Conservation (phyloP, 1,140 invertebrate genomes). For the Trachymyrmex cornetzi region DNA sequence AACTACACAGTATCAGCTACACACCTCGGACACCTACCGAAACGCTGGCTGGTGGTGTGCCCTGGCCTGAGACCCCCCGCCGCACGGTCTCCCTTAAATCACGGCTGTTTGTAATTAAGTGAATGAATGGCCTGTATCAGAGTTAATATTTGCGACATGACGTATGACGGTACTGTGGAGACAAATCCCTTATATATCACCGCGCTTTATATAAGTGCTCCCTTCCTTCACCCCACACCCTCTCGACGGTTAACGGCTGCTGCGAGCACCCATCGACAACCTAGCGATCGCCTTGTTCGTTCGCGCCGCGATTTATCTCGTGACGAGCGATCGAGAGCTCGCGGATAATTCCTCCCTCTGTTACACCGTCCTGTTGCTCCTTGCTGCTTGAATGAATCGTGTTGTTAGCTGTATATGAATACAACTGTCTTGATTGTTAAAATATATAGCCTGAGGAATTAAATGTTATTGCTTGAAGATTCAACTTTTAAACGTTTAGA, state of each 20-base stretch:
- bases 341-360: background rate
- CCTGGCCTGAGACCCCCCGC: slow-evolving; percentile 79
- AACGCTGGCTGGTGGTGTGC: slow-evolving; percentile 76
- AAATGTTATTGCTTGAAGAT: background rate
- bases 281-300: slow-evolving; percentile 48
- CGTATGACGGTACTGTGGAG: slow-evolving; percentile 85
- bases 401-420: background rate
- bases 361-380: background rate
- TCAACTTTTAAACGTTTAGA: background rate
- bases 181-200: slow-evolving; percentile 87
- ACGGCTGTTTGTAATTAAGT: slow-evolving; percentile 87
- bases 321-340: slow-evolving; percentile 30
- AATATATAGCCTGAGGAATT: background rate
- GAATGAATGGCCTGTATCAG: slow-evolving; percentile 87
- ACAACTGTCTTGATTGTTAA: background rate
- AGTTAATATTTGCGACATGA: slow-evolving; percentile 87
- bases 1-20: slow-evolving; percentile 79
- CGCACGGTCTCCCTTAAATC: slow-evolving; percentile 85
- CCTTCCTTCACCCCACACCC: slow-evolving; percentile 4
- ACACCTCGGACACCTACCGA: slow-evolving; percentile 83
- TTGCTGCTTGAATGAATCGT: slow-evolving; percentile 14
- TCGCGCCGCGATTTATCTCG: slow-evolving; percentile 56
- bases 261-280: slow-evolving; percentile 49
- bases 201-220: slow-evolving; percentile 79
- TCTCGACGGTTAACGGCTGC: slow-evolving; percentile 53